Conservation (phyloP, 2,113 vertebrate species). For the Cephalopterus ornatus region DNA sequence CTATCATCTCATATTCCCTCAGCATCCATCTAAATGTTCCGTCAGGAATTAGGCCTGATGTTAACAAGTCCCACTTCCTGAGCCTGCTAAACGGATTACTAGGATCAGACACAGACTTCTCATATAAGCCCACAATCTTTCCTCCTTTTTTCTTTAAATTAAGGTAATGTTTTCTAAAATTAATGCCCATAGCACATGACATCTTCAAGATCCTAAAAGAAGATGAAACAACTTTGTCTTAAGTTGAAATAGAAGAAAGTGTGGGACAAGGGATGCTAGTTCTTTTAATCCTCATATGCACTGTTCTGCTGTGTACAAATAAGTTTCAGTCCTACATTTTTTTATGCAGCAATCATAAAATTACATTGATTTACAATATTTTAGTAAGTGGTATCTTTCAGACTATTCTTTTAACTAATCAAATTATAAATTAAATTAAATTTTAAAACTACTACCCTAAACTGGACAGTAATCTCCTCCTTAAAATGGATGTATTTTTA, state of each 20-base stretch:
- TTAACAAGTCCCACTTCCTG: not conserved
- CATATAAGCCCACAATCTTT: not conserved
- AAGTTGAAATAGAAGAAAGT: not conserved
- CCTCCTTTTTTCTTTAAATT: not conserved
- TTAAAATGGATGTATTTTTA: not conserved
- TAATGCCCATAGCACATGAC: not conserved
- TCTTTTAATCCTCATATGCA: not conserved
- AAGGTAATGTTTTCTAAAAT: not conserved
- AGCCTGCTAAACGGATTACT: not conserved
- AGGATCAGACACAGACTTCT: not conserved
- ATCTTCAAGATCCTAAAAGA: not conserved
- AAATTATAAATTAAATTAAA: not conserved
- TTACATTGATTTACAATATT: not conserved
- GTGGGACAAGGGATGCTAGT: not conserved
- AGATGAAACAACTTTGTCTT: not conserved
- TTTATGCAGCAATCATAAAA: not conserved
- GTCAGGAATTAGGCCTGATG: not conserved
- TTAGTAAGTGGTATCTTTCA: not conserved
- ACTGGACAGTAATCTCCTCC: not conserved
- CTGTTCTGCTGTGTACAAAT: not conserved
- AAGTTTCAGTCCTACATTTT: not conserved
- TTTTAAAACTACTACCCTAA: not conserved
- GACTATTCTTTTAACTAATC: not conserved
- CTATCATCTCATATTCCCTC: not conserved
- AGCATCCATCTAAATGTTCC: not conserved